phyloP scores from a whole-genome alignment of 2,888 invertebrate genomes.

The Idaea biselata region DNA sequence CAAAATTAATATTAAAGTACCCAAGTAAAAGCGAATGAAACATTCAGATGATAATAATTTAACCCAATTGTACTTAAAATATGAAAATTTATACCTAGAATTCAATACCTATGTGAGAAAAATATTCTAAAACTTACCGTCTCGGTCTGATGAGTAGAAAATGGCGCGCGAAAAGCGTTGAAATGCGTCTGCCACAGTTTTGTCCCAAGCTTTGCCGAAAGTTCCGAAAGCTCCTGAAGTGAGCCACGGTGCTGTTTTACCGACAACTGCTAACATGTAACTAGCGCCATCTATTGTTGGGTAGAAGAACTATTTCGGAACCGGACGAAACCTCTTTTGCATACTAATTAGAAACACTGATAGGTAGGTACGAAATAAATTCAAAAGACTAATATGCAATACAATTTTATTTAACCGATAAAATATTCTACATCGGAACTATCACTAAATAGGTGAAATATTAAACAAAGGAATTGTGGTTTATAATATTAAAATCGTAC shows the following conservation, averaged over 20 bases:
- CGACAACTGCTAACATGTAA: conserved; percentile 4
- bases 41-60: too few relatives aligned
- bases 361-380: not conserved
- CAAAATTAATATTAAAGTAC: not conserved
- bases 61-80: too few relatives aligned
- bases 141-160: not conserved
- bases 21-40: too few relatives aligned
- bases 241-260: conserved; percentile 21
- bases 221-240: conserved; percentile 5
- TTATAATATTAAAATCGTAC: not conserved
- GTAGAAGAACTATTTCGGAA: conserved; percentile 36
- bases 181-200: conserved; percentile 8
- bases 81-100: too few relatives aligned
- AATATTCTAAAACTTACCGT: not conserved
- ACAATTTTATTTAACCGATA: too few relatives aligned
- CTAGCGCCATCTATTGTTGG: conserved; percentile 52
- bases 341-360: conserved; percentile 9
- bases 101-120: not conserved
- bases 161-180: conserved; percentile 1
- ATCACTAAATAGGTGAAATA: not conserved
- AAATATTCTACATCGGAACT: not conserved
- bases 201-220: conserved; percentile 10
- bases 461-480: not conserved
- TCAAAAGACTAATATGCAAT: too few relatives aligned
- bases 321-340: conserved; percentile 4